Evolutionary conservation across 2,888 invertebrate species (phyloP).

Genomic region (Nomada lathburiana): DNA sequence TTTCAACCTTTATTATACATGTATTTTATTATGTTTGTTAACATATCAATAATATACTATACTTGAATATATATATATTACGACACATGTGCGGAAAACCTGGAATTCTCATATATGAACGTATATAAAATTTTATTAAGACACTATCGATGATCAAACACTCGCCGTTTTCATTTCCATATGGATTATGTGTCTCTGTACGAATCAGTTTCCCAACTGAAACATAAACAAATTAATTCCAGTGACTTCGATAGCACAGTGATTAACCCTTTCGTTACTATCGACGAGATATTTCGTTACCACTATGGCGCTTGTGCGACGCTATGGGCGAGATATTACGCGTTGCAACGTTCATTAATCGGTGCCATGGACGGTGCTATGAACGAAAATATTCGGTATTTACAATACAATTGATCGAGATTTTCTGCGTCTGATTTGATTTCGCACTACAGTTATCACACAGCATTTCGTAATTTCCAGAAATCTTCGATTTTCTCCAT

Average conservation of each 20-base stretch:
- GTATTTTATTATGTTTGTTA: slow-evolving; percentile 1
- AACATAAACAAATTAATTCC: slow-evolving; percentile 44
- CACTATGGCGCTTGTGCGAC: too few relatives aligned
- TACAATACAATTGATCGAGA: too few relatives aligned
- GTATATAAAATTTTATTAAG: slow-evolving; percentile 23
- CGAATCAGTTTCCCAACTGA: slow-evolving; percentile 50
- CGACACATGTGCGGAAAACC: background rate
- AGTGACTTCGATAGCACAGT: slow-evolving; percentile 36
- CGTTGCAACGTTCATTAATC: too few relatives aligned
- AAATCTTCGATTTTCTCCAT: too few relatives aligned
- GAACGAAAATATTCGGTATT: too few relatives aligned
- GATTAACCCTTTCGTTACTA: too few relatives aligned
- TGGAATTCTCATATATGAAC: slow-evolving; percentile 44
- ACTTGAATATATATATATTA: background rate
- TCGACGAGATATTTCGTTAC: too few relatives aligned
- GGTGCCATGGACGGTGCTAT: too few relatives aligned
- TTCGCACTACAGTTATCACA: too few relatives aligned
- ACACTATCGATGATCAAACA: slow-evolving; percentile 13
- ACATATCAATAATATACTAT: background rate
- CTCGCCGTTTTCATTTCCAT: slow-evolving; percentile 24
- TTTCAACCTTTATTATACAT: background rate
- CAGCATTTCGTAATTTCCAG: too few relatives aligned
- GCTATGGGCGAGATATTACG: too few relatives aligned
- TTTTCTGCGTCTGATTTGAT: too few relatives aligned
- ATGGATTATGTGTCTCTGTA: slow-evolving; percentile 50